Evolutionary conservation across 2,113 vertebrate species (phyloP).

Genomic region (Ciconia stormi): DNA sequence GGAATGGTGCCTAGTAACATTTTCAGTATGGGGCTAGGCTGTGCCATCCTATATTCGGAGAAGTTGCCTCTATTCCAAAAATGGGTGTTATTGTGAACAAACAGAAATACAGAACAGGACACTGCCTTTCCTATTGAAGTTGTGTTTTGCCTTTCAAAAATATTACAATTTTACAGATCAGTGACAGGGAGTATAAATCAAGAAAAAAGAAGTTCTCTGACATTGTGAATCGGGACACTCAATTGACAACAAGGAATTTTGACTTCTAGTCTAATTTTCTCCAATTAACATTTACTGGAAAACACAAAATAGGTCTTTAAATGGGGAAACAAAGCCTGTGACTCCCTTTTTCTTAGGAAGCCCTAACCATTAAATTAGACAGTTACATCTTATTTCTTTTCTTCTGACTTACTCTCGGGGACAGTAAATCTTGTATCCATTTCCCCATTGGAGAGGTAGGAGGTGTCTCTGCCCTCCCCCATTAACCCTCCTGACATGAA

Average conservation of each 20-base stretch:
- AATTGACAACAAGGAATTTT: background rate
- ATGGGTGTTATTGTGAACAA: background rate
- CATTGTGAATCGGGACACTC: background rate
- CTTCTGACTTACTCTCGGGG: background rate
- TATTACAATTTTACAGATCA: background rate
- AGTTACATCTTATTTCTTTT: background rate
- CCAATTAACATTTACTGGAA: background rate
- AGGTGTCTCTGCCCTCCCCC: background rate
- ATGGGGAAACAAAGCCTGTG: background rate
- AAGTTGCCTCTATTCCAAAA: background rate
- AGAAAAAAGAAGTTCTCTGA: background rate
- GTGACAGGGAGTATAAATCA: background rate
- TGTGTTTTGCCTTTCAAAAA: background rate
- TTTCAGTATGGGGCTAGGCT: background rate
- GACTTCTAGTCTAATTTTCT: background rate
- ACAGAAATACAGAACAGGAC: background rate
- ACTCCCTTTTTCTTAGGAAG: background rate
- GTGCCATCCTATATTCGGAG: background rate
- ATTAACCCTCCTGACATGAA: constrained; percentile 8
- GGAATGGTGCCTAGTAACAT: background rate
- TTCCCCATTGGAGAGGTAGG: background rate
- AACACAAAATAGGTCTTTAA: background rate
- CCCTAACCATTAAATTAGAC: background rate
- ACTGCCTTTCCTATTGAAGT: background rate
- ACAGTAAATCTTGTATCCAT: background rate